phyloP scores from a whole-genome alignment of 2,888 invertebrate species.

The Heliconius sara region DNA sequence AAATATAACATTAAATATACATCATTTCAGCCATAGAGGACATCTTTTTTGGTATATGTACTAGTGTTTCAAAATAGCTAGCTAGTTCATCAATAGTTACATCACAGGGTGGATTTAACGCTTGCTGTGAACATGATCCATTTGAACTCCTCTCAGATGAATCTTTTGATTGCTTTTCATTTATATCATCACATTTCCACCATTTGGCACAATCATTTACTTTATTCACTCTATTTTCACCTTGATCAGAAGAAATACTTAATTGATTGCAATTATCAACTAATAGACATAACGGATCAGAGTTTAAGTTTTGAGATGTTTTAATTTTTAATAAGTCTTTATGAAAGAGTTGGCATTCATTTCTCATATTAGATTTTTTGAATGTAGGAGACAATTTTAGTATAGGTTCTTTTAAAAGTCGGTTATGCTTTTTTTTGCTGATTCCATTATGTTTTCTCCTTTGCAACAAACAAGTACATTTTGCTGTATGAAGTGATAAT shows the following conservation, averaged over 20 bases:
- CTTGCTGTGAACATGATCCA: conserved; percentile 91
- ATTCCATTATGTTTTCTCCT: conserved; percentile 62
- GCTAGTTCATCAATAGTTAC: conserved; percentile 97
- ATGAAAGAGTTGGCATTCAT: conserved; percentile 51
- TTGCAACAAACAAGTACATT: conserved; percentile 64
- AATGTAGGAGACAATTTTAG: conserved; percentile 75
- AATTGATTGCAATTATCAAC: conserved; percentile 77
- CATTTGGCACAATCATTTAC: conserved; percentile 60
- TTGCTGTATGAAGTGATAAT: conserved; percentile 53
- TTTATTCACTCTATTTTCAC: conserved; percentile 47
- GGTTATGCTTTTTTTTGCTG: conserved; percentile 72
- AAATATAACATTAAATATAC: conserved; percentile 89
- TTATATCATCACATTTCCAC: conserved; percentile 63
- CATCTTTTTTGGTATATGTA: conserved; percentile 99
- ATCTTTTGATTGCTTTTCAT: conserved; percentile 57
- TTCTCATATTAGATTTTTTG: conserved; percentile 50
- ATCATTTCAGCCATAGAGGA: conserved; percentile 99
- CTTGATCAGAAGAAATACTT: conserved; percentile 65
- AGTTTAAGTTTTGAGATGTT: conserved; percentile 49
- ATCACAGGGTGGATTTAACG: conserved; percentile 89
- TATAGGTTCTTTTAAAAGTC: conserved; percentile 82
- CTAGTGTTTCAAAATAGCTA: conserved; percentile 97
- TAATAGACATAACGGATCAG: conserved; percentile 68
- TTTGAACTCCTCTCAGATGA: conserved; percentile 61
- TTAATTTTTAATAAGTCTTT: conserved; percentile 48